A percentile compares a stretch with the other conserved stretches of the same genome.
These are phyloP conservation scores for Gonocerus acuteangulatus DNA, from an alignment of 2,888 invertebrate genomes.

Conservation along the genomic window DNA sequence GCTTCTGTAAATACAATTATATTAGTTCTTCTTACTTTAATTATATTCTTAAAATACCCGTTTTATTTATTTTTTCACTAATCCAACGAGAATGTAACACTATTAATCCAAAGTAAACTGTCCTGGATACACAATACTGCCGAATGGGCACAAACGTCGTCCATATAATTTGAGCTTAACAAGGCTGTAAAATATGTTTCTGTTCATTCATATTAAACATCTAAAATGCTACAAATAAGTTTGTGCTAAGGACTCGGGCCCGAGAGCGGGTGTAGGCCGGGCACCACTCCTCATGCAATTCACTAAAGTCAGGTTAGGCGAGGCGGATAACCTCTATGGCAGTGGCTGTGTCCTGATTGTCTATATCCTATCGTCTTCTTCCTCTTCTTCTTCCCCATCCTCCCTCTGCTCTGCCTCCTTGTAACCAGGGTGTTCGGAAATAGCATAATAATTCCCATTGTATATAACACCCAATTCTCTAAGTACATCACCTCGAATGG, in stretches of 20 bases:
- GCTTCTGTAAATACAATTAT: slow-evolving; percentile 17
- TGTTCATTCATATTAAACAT: slow-evolving; percentile 21
- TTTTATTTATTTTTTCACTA: slow-evolving; percentile 30
- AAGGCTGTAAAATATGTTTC: slow-evolving; percentile 19
- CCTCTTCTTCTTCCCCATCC: slow-evolving; percentile 74
- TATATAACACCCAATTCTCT: slow-evolving; percentile 88
- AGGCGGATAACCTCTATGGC: slow-evolving; percentile 19
- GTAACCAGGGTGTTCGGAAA: slow-evolving; percentile 90
- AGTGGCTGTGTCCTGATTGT: slow-evolving; percentile 33
- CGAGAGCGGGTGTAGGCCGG: slow-evolving; percentile 19
- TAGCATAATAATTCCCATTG: slow-evolving; percentile 90
- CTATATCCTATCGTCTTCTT: slow-evolving; percentile 60
- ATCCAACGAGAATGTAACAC: slow-evolving; percentile 23
- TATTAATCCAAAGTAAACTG: slow-evolving; percentile 24
- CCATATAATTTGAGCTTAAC: slow-evolving; percentile 23
- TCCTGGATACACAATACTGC: slow-evolving; percentile 10
- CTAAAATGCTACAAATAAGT: slow-evolving; percentile 25
- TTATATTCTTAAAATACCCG: slow-evolving; percentile 32
- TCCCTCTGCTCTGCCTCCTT: slow-evolving; percentile 82
- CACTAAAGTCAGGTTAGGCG: slow-evolving; percentile 18
- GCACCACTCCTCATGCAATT: slow-evolving; percentile 23
- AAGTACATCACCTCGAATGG: slow-evolving; percentile 83
- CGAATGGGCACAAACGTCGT: slow-evolving; percentile 21
- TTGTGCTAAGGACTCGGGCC: slow-evolving; percentile 26
- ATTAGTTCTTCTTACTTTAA: slow-evolving; percentile 18